Conservation (phyloP, 2,797 vertebrate genomes). For the Heteromormyrus szaboi region DNA sequence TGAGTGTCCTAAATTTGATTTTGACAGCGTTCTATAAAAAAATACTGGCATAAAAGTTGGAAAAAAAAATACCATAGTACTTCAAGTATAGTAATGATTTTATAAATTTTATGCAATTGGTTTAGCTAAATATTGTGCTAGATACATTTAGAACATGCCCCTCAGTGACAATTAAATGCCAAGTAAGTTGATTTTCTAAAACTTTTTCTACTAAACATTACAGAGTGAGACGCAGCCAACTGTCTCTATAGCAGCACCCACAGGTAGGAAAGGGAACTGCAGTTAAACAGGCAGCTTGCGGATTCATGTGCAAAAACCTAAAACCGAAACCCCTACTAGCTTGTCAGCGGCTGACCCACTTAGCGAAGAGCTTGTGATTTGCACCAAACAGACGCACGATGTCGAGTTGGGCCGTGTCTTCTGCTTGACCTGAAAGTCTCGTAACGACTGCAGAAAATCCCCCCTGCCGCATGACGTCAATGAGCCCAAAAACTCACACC, state of each 20-base stretch:
- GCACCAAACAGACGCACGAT: not conserved
- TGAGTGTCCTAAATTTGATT: not conserved
- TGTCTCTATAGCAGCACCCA: conserved; percentile 14
- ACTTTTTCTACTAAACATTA: not conserved
- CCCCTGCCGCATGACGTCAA: not conserved
- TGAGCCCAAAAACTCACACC: not conserved
- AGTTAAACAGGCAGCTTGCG: not conserved
- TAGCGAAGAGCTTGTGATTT: not conserved
- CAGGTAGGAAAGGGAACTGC: conserved; percentile 2
- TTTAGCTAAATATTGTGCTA: not conserved
- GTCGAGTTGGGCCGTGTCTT: not conserved
- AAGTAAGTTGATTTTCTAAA: not conserved
- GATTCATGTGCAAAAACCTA: not conserved
- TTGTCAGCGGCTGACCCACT: not conserved
- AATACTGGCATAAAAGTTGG: not conserved
- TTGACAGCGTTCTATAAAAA: not conserved
- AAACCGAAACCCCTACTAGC: not conserved
- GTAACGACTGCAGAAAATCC: not conserved
- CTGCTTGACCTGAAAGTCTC: not conserved
- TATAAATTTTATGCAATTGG: not conserved
- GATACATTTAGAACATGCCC: not conserved
- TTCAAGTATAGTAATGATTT: not conserved
- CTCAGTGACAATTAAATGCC: not conserved
- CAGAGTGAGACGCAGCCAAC: not conserved
- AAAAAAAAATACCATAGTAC: not conserved